These are phyloP conservation scores for Callyntrura sp. DNA, from an alignment of 2,888 invertebrate species.

Conservation along the genomic window DNA sequence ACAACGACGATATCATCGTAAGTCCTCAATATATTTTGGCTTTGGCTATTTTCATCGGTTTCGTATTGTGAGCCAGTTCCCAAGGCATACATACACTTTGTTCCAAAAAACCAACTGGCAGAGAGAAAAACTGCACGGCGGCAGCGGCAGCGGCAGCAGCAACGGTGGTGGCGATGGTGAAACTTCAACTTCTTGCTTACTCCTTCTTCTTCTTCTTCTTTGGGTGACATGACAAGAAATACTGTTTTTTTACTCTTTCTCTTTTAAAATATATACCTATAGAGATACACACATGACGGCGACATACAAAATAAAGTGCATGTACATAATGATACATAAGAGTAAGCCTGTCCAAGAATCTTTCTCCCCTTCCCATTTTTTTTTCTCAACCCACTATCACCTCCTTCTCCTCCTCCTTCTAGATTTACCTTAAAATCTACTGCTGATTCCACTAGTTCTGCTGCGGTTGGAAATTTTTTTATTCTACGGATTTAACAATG, in stretches of 20 bases:
- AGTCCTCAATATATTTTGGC: constrained; percentile 70
- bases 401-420: background rate
- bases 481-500: constrained; percentile 28
- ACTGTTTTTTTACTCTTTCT: constrained; percentile 57
- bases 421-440: constrained; percentile 58
- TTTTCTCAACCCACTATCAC: background rate
- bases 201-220: constrained; percentile 45
- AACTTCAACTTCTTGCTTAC: constrained; percentile 50
- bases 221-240: constrained; percentile 60
- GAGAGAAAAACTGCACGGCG: background rate
- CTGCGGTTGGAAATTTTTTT: constrained; percentile 53
- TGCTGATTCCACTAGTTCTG: background rate
- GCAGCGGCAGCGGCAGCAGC: background rate
- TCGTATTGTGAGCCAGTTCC: constrained; percentile 70
- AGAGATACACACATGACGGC: background rate
- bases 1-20: too few relatives aligned
- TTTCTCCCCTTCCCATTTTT: background rate
- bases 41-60: constrained; percentile 73
- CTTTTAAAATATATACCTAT: constrained; percentile 36
- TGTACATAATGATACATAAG: constrained; percentile 37
- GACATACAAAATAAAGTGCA: background rate
- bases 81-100: constrained; percentile 75
- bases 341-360: constrained; percentile 50
- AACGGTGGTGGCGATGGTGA: background rate
- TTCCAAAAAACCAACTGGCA: constrained; percentile 31